Base-by-base conservation (phyloP, 2,113 vertebrate genomes). In the Onychostruthus taczanowskii region DNA sequence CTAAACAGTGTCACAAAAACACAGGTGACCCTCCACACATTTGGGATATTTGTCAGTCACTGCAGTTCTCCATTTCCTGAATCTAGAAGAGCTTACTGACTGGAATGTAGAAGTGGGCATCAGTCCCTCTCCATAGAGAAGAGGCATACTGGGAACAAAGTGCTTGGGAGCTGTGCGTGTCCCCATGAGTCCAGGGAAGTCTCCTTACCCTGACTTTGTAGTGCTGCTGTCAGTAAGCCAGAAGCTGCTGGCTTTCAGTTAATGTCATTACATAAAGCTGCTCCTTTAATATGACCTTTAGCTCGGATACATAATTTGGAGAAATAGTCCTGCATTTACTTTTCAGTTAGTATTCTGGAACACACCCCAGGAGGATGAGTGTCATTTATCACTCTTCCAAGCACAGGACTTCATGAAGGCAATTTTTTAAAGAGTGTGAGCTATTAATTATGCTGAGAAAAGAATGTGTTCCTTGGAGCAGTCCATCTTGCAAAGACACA, bases 281-380 rank as follows among this genome's bases (percentile, higher is more conserved):
- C 91, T 95, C 77, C 89, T 96, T 76, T 76, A 37, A 43, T 75
- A 30, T 3, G 53, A 69, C 95, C 93, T 93, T 89, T 94, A 79
- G 49, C 84, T 94, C 26, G 0, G 53, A 58, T 94, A 75, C 84
- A 22, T 94, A 87, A 87, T 95, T 62, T 94, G 94, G 67, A 92
- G 95, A 89, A 95, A 95, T 86, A 95, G 93, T 91, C 87, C 67
- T 87, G 84, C 91, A 74, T 96, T 96, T 94, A 93, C 82, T 93
- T 76, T 85, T 83, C 89, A 39, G 89, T 94, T 95, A 94, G 94
- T 85, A 93, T 91, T 87, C 89, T 91, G 78, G 43, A 89, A 67
- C 90, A 21, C 62, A 76, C 84, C 82, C 91, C 67, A 8, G 70
- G 49, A 74, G 75, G 63, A 58, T 94, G 94, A 52, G 64, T 87